These are phyloP conservation scores for Heliconius cydno DNA, from an alignment of 2,888 invertebrate species.

Conservation along the genomic window DNA sequence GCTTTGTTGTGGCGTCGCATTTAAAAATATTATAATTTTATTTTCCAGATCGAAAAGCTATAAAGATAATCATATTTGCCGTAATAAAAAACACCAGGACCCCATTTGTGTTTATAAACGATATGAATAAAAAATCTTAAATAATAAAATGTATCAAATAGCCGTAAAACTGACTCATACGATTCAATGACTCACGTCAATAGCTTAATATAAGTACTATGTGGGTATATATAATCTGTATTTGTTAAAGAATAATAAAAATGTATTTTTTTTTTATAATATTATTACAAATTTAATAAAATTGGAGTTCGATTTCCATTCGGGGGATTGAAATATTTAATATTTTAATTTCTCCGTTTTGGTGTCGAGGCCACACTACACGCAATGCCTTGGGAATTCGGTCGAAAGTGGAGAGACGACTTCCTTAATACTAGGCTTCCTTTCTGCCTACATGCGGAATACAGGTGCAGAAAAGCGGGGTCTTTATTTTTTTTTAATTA, in stretches of 20 bases:
- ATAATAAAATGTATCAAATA: constrained; percentile 23
- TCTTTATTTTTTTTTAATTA: too few relatives aligned
- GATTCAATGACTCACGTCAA: constrained; percentile 14
- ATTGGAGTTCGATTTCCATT: too few relatives aligned
- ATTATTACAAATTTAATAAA: too few relatives aligned
- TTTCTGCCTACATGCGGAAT: too few relatives aligned
- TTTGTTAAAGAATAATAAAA: background rate
- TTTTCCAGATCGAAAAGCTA: constrained; percentile 13
- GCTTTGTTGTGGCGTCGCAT: constrained; percentile 8
- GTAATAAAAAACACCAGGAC: constrained; percentile 26
- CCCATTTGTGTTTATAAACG: constrained; percentile 5
- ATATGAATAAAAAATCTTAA: background rate
- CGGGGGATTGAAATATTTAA: too few relatives aligned
- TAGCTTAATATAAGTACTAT: constrained; percentile 23
- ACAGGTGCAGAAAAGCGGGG: too few relatives aligned
- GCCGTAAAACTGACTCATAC: constrained; percentile 26
- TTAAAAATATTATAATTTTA: constrained; percentile 16
- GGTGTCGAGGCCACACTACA: too few relatives aligned
- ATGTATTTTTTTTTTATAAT: too few relatives aligned
- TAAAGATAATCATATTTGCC: constrained; percentile 25
- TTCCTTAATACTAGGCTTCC: too few relatives aligned
- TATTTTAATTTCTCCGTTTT: too few relatives aligned
- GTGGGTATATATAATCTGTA: background rate
- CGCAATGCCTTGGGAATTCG: too few relatives aligned
- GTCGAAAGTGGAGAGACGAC: too few relatives aligned